A percentile compares a stretch with the other conserved stretches of the same genome.
Evolutionary conservation across 30 jellyfish, hydroid and myxozoan species (phyloP).

Genomic region (Mastigias papua): DNA sequence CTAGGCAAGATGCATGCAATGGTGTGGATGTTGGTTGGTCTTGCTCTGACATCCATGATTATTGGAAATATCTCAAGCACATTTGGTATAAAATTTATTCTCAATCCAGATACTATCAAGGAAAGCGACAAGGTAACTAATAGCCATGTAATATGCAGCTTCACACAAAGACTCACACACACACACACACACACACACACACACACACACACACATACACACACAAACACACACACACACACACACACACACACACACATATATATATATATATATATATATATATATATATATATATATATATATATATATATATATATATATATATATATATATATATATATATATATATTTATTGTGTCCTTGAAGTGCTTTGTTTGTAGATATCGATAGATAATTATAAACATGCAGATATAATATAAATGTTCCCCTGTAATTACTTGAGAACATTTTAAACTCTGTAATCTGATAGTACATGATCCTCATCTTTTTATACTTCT

Average conservation of each 20-base stretch:
- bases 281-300: background rate
- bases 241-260: background rate
- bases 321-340: too few species aligned
- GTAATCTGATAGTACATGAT: background rate
- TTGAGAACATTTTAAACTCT: background rate
- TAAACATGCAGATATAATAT: background rate
- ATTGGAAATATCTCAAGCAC: conserved; percentile 24
- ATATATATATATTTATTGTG: background rate
- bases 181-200: too few species aligned
- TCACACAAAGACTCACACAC: too few species aligned
- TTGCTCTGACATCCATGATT: conserved; percentile 19
- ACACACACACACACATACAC: background rate
- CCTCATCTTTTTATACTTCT: background rate
- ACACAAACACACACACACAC: too few species aligned
- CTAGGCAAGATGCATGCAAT: conserved; percentile 18
- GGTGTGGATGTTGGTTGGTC: conserved; percentile 33
- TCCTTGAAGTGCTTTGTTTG: background rate
- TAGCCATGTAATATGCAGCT: too few species aligned
- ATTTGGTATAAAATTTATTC: background rate
- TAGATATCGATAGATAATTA: too few species aligned
- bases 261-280: background rate
- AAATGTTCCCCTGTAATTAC: background rate
- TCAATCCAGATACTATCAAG: background rate
- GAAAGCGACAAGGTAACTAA: conserved; percentile 13
- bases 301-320: too few species aligned